Evolutionary conservation across 2,888 invertebrate species (phyloP).

Genomic region (Gerris lacustris): DNA sequence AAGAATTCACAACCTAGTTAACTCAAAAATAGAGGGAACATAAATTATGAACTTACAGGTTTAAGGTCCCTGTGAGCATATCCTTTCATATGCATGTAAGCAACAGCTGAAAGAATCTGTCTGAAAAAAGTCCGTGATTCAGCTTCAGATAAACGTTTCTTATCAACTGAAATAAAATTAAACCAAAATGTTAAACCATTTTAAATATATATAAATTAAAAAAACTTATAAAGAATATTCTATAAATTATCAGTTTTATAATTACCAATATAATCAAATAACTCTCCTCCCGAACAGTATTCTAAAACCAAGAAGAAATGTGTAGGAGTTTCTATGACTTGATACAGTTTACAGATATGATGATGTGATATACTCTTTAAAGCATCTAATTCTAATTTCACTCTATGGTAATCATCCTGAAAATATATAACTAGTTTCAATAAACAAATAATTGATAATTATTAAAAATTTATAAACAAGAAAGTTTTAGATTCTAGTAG

Average conservation of each 20-base stretch:
- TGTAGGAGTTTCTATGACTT: conserved; percentile 61
- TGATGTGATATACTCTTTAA: conserved; percentile 56
- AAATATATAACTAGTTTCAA: conserved; percentile 24
- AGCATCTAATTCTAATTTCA: conserved; percentile 59
- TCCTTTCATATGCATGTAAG: conserved; percentile 60
- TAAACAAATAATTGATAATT: background rate
- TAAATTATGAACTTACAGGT: conserved; percentile 46
- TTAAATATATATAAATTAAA: no score
- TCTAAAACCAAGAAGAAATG: conserved; percentile 68
- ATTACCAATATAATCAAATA: conserved; percentile 65
- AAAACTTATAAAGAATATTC: no score
- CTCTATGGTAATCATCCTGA: conserved; percentile 59
- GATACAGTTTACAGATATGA: conserved; percentile 64
- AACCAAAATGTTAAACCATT: no score
- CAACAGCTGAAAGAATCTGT: conserved; percentile 65
- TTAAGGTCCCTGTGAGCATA: conserved; percentile 71
- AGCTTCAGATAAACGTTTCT: conserved; percentile 53
- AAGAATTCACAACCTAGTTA: no score
- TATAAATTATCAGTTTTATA: no score
- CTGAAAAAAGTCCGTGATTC: conserved; percentile 65
- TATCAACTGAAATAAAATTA: conserved; percentile 44
- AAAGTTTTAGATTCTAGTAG: background rate
- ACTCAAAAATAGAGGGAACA: no score
- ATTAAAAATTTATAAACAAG: background rate
- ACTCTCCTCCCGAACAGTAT: conserved; percentile 69